Evolutionary conservation across 2,113 vertebrate species (phyloP), one percentile per base, ranked within the genome.

Genomic region (Notothenia rossii): DNA sequence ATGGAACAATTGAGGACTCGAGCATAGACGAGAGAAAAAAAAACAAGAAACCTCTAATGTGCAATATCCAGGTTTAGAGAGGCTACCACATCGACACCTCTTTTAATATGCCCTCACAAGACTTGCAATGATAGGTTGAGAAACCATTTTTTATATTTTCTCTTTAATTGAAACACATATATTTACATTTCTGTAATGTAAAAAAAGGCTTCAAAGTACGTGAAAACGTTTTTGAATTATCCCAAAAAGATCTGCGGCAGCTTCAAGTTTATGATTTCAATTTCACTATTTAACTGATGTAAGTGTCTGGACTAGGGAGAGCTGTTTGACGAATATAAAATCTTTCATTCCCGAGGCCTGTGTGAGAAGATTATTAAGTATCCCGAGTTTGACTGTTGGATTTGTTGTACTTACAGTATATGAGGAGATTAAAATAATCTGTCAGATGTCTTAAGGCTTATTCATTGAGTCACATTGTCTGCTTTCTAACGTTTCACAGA

Each of bases 391-490:
- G 75, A 81, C 64, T 81, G 61, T 50, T 74, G 76, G 79, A 87
- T 85, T 63, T 88, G 73, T 81, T 85, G 77, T 79, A 74, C 81
- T 65, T 70, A 81, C 50, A 78, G 74, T 48, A 33, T 66, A 62
- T 70, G 75, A 85, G 68, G 67, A 85, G 82, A 89, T 88, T 85
- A 85, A 86, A 88, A 84, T 89, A 87, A 89, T 84, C 86, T 82
- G 82, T 88, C 86, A 88, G 53, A 82, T 70, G 83, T 77, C 65
- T 71, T 6, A 17, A 71, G 78, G 79, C 75, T 72, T 82, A 86
- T 67, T 70, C 58, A 58, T 82, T 69, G 62, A 85, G 77, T 83
- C 71, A 71, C 56, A 70, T 60, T 72, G 69, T 82, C 72, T 66
- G 68, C 63, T 86, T 80, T 61, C 67, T 63, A 76, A 81, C 69